phyloP scores from a whole-genome alignment of 53 echinoderm and acorn worm genomes.

The Patiria pectinifera region DNA sequence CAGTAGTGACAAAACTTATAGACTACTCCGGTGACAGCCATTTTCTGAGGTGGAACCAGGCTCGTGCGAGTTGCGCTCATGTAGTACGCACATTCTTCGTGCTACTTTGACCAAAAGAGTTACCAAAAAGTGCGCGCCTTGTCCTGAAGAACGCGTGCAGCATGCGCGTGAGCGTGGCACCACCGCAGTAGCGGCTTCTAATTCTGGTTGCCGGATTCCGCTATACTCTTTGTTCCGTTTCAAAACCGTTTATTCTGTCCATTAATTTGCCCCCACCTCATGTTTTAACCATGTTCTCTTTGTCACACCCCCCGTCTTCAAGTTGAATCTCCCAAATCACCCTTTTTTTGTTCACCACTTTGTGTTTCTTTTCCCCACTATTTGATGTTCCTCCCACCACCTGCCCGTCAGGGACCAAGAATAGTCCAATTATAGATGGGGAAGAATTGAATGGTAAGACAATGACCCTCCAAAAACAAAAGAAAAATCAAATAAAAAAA shows the following conservation, averaged over 20 bases:
- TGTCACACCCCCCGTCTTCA: not conserved
- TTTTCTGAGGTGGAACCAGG: too few relatives aligned
- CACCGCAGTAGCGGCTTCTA: too few relatives aligned
- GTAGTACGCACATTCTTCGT: too few relatives aligned
- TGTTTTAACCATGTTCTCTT: not conserved
- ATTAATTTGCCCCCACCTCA: not conserved
- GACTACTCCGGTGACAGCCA: too few relatives aligned
- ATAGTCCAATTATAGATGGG: conserved; percentile 62
- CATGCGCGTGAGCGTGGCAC: too few relatives aligned
- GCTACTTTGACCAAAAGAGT: too few relatives aligned
- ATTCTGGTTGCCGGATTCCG: too few relatives aligned
- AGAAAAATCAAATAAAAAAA: not conserved
- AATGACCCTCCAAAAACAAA: not conserved
- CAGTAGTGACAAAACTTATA: too few relatives aligned
- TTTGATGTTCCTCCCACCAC: not conserved
- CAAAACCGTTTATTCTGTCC: not conserved
- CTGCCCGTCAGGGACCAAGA: conserved; percentile 54
- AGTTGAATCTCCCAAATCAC: not conserved
- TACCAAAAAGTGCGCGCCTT: too few relatives aligned
- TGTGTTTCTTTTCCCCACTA: conserved; percentile 51
- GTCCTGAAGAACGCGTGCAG: too few relatives aligned
- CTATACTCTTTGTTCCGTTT: not conserved
- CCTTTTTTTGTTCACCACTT: conserved; percentile 46
- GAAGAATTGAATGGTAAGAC: conserved; percentile 65
- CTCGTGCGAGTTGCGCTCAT: too few relatives aligned